Base-by-base conservation (phyloP, 2,113 vertebrate genomes). In the Myiagra hebetior region DNA sequence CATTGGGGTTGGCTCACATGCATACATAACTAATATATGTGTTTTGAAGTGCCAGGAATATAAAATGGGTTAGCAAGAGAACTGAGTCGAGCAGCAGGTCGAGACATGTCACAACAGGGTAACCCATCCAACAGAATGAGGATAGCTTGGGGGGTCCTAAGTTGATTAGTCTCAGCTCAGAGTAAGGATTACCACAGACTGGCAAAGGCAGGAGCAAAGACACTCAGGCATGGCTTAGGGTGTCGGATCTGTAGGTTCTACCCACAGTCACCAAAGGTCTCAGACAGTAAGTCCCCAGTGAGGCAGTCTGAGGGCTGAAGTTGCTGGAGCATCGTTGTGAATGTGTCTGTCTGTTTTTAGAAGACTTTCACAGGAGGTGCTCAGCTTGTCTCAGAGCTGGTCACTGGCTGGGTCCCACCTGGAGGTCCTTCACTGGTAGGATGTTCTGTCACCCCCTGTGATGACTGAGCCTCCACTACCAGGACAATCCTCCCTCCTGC, bases 11-110 rank as follows among this genome's bases (percentile, higher is more conserved):
- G 84, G 70, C 74, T 93, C 3, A 0, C 84, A 35, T 50, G 77
- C 83, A 92, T 91, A 78, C 91, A 79, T 94, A 95, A 91, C 84
- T 95, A 91, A 84, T 77, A 72, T 57, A 84, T 94, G 65, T 75
- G 72, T 96, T 89, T 85, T 95, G 84, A 95, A 89, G 91, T 92
- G 84, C 93, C 77, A 82, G 74, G 83, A 86, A 89, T 74, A 87
- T 94, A 15, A 67, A 95, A 93, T 35, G 65, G 68, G 89, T 64
- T 87, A 85, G 94, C 72, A 87, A 78, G 84, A 85, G 69, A 63
- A 63, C 85, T 31, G 60, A 91, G 82, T n/a, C 0, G 28, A 96
- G 76, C 73, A 74, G 83, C 95, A 95, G 94, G 97, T 96, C 10
- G n/a, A 46, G 87, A 91, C 96, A 84, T 72, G 76, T 91, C 85